Evolutionary conservation across 1,140 invertebrate genomes (phyloP).

Genomic region (Hyles euphorbiae): DNA sequence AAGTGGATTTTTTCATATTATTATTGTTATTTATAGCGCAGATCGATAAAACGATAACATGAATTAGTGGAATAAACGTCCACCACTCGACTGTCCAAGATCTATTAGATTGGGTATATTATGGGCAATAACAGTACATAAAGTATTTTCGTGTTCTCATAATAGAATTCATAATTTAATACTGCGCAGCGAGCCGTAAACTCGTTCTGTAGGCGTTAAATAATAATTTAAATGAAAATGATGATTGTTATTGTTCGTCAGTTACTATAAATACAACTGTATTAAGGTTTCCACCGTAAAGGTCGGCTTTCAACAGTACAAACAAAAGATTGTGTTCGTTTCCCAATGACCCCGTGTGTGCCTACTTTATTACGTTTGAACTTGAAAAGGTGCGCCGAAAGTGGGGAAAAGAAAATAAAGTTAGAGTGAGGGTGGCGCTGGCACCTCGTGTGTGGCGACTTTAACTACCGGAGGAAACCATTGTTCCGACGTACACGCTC

Average conservation of each 20-base stretch:
- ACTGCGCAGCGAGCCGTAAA: conserved; percentile 10
- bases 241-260: conserved; percentile 10
- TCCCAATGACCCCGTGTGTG: conserved; percentile 12
- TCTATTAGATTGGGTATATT: conserved; percentile 19
- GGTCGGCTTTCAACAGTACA: conserved; percentile 15
- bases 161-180: conserved; percentile 15
- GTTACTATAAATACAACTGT: conserved; percentile 10
- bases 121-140: conserved; percentile 11
- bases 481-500: neutral
- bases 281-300: conserved; percentile 15
- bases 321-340: conserved; percentile 18
- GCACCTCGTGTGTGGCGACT: conserved; percentile 33
- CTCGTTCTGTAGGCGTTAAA: conserved; percentile 10
- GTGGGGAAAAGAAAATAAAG: conserved; percentile 32
- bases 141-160: conserved; percentile 10
- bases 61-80: conserved; percentile 30
- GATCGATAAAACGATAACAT: conserved; percentile 35
- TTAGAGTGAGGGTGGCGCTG: conserved; percentile 20
- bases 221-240: conserved; percentile 19
- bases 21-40: conserved; percentile 44
- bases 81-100: conserved; percentile 10
- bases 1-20: conserved; percentile 10
- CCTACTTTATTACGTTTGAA: conserved; percentile 20
- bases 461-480: conserved; percentile 2
- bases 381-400: conserved; percentile 20